Percentiles rank a stretch among this genome's conserved stretches.
Conservation (phyloP, 1,140 invertebrate species). For the Rhyacophila brunnea region DNA sequence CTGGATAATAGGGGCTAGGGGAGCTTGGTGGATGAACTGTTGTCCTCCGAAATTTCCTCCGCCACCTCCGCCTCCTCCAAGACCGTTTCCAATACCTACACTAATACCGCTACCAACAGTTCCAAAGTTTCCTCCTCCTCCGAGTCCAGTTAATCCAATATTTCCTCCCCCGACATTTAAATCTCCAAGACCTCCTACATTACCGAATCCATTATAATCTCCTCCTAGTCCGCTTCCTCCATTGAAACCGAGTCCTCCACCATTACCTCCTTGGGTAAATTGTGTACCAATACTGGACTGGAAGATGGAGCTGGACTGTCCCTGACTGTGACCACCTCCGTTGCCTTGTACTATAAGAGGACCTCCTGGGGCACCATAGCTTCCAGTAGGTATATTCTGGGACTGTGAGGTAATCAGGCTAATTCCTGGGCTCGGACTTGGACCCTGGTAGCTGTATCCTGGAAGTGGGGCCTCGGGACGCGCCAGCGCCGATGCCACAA, state of each 20-base stretch:
- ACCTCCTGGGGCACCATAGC: conserved; percentile 10
- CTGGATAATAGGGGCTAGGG: conserved; percentile 46
- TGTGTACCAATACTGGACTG: conserved; percentile 8
- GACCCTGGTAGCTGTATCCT: conserved; percentile 60
- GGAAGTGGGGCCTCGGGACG: conserved; percentile 52
- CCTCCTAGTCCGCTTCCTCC: conserved; percentile 33
- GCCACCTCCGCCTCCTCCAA: conserved; percentile 18
- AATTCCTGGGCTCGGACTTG: conserved; percentile 41
- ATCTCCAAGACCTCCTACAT: conserved; percentile 1
- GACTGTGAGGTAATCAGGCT: conserved; percentile 3
- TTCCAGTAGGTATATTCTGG: background rate
- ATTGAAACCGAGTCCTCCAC: conserved; percentile 34
- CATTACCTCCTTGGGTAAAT: conserved; percentile 33
- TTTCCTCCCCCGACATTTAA: too few relatives aligned
- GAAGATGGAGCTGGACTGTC: conserved; percentile 42
- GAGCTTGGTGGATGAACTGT: background rate
- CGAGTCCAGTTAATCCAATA: too few relatives aligned
- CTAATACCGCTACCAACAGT: conserved; percentile 31
- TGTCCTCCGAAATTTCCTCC: conserved; percentile 28
- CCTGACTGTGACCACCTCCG: conserved; percentile 42
- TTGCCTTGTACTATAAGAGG: conserved; percentile 25
- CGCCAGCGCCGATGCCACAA: conserved; percentile 59
- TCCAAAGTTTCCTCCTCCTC: conserved; percentile 31
- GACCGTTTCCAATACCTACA: conserved; percentile 18
- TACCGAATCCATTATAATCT: background rate